Percentiles rank a stretch among this genome's conserved stretches.
These are phyloP conservation scores for Centropyge bicolor DNA, from an alignment of 2,797 vertebrate species.

Conservation along the genomic window DNA sequence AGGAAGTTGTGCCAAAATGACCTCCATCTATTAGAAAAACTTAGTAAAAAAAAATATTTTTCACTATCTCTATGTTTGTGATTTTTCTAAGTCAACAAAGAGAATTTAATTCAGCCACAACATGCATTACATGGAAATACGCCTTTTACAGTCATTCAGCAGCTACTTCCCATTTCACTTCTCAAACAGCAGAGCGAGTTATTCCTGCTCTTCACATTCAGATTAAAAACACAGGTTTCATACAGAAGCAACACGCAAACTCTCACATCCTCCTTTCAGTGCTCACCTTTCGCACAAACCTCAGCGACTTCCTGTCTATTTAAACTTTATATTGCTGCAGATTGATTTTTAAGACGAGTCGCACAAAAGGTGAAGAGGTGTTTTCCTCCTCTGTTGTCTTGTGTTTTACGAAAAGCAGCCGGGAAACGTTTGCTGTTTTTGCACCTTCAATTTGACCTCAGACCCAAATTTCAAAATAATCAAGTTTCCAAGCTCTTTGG, in stretches of 20 bases:
- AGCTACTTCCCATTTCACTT: conserved; percentile 68
- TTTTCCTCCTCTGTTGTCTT: neutral
- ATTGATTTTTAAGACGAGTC: neutral
- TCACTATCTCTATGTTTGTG: no score
- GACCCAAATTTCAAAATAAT: conserved; percentile 33
- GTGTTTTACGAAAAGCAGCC: neutral
- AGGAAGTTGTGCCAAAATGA: neutral
- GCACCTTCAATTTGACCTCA: conserved; percentile 23
- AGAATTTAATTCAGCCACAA: neutral
- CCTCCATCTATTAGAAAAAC: neutral
- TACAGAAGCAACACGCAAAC: conserved; percentile 35
- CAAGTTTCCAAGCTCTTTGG: conserved; percentile 44
- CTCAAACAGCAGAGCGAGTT: conserved; percentile 32
- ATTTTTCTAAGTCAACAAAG: no score
- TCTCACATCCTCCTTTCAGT: conserved; percentile 71
- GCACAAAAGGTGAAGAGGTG: neutral
- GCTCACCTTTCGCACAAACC: conserved; percentile 23
- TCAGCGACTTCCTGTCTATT: neutral
- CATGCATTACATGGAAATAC: conserved; percentile 5
- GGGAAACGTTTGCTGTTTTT: neutral
- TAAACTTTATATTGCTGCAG: neutral
- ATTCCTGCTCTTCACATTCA: conserved; percentile 42
- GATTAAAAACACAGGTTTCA: conserved; percentile 52
- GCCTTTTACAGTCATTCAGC: conserved; percentile 14
- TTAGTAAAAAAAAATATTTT: neutral